Conservation (phyloP, 2,797 vertebrate species). For the Sebastes hubbsi region DNA sequence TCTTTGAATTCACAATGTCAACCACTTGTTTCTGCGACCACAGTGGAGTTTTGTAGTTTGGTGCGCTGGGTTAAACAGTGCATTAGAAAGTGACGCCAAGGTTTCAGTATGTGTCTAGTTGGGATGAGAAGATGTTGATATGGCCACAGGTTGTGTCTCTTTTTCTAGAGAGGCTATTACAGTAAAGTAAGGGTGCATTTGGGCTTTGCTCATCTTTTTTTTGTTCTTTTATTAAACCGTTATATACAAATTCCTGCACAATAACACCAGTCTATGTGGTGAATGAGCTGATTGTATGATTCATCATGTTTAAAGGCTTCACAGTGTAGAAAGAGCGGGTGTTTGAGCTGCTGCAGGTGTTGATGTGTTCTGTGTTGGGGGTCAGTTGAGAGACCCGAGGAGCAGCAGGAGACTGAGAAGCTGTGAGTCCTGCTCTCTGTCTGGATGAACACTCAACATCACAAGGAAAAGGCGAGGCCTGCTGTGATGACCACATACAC, state of each 20-base stretch:
- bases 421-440: constrained; percentile 20
- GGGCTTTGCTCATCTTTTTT: not conserved
- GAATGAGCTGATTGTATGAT: not conserved
- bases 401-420: constrained; percentile 10
- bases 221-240: too few relatives aligned
- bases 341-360: not conserved
- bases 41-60: fast-evolving
- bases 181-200: not conserved
- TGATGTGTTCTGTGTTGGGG: not conserved
- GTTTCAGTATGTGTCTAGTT: too few relatives aligned
- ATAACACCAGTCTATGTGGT: not conserved
- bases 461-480: not conserved
- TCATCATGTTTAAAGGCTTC: not conserved
- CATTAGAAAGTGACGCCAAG: too few relatives aligned
- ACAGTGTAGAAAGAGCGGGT: not conserved
- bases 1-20: too few relatives aligned
- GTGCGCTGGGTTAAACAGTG: too few relatives aligned
- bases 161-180: not conserved
- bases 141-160: not conserved
- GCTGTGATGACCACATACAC: not conserved
- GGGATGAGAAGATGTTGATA: too few relatives aligned
- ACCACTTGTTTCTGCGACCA: too few relatives aligned
- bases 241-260: not conserved
- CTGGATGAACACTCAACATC: not conserved
- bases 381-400: constrained; percentile 1